These are phyloP conservation scores for Anticlea derivata DNA, from an alignment of 2,888 invertebrate species.

Conservation along the genomic window DNA sequence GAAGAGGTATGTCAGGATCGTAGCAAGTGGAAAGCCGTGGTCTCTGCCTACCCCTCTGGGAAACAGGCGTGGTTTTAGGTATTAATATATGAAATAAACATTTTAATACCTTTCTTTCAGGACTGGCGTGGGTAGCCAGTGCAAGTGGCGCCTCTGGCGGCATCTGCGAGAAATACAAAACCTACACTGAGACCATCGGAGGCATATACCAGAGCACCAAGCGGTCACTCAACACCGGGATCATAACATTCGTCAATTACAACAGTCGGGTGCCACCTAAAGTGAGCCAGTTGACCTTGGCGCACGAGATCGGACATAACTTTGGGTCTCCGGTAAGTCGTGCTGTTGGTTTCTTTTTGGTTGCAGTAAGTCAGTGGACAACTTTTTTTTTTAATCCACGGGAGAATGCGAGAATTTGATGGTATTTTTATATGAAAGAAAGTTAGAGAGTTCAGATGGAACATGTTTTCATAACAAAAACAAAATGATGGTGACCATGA, in stretches of 20 bases:
- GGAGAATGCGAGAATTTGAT: too few relatives aligned
- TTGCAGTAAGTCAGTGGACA: too few relatives aligned
- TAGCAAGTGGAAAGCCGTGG: too few relatives aligned
- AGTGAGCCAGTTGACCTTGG: constrained; percentile 98
- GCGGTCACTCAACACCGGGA: constrained; percentile 98
- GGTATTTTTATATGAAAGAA: too few relatives aligned
- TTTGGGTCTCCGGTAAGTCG: constrained; percentile 96
- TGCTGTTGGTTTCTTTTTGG: neutral
- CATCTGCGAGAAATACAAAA: constrained; percentile 98
- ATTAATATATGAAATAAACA: too few relatives aligned
- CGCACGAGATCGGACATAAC: constrained; percentile 99
- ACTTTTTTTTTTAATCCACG: too few relatives aligned
- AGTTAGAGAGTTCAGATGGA: too few relatives aligned
- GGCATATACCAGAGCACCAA: constrained; percentile 97
- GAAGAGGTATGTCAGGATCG: too few relatives aligned
- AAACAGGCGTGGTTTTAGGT: too few relatives aligned
- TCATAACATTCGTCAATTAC: constrained; percentile 99
- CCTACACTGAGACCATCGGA: constrained; percentile 97
- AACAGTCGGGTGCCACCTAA: constrained; percentile 98
- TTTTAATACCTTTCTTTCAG: constrained; percentile 63
- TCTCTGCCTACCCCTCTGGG: too few relatives aligned
- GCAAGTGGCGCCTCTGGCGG: constrained; percentile 99
- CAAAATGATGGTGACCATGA: too few relatives aligned
- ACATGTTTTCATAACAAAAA: too few relatives aligned
- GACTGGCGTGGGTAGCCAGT: constrained; percentile 99